Evolutionary conservation across 2,797 vertebrate genomes (phyloP).

Genomic region (Lagocephalus sceleratus): DNA sequence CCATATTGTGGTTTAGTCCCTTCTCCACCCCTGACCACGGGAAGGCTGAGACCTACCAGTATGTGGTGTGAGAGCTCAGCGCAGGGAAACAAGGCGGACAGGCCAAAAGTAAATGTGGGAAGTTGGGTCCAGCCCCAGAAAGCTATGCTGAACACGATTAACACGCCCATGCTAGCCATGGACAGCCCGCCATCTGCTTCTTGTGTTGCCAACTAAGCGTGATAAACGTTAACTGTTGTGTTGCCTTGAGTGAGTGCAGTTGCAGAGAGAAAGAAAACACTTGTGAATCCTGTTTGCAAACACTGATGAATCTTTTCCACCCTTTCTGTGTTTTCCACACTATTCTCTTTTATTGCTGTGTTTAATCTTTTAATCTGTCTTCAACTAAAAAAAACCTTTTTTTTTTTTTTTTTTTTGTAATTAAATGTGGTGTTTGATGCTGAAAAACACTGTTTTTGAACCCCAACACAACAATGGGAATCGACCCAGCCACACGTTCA

Average conservation of each 20-base stretch:
- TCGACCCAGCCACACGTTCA: neutral
- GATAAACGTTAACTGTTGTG: constrained; percentile 67
- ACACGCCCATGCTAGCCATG: constrained; percentile 41
- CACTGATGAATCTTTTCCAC: constrained; percentile 41
- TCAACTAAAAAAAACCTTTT: neutral
- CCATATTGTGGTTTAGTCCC: constrained; percentile 98
- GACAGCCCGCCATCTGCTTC: constrained; percentile 46
- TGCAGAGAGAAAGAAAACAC: constrained; percentile 67
- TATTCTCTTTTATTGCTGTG: constrained; percentile 14
- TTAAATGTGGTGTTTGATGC: neutral
- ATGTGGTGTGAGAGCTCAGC: constrained; percentile 90
- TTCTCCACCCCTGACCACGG: constrained; percentile 97
- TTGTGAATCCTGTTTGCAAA: constrained; percentile 45
- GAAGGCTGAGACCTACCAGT: constrained; percentile 98
- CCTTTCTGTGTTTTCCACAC: constrained; percentile 8
- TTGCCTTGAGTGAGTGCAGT: constrained; percentile 83
- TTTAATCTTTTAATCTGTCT: neutral
- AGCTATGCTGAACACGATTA: constrained; percentile 29
- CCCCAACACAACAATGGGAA: neutral
- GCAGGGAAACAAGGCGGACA: constrained; percentile 42
- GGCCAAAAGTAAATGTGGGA: constrained; percentile 33
- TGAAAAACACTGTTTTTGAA: neutral
- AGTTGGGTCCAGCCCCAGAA: constrained; percentile 7
- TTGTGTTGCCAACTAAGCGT: constrained; percentile 47
- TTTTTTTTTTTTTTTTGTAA: neutral